Base-by-base conservation (phyloP, 2,797 vertebrate species). In the Channallabes apus region DNA sequence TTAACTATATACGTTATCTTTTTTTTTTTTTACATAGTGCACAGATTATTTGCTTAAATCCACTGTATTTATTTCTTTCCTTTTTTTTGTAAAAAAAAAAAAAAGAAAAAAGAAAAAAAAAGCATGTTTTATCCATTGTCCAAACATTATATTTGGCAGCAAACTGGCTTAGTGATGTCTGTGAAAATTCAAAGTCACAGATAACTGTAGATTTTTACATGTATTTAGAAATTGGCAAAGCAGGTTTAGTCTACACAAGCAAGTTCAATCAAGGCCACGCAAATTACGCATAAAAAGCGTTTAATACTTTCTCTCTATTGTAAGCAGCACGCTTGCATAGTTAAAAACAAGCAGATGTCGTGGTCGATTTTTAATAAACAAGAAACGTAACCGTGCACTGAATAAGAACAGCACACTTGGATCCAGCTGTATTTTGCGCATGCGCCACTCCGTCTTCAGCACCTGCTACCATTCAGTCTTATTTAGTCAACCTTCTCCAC, bases 361-460 rank as follows among this genome's bases (percentile, higher is more conserved):
- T 35, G 72, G 72, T 83, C 14, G 20, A 59, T 29, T 75, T 32
- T 64, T 64, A 75, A 83, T 62, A 83, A 73, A 64, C 68, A 73
- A 73, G 68, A 73, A 38, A 9, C 14, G 7, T 61, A 20, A 12
- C 68, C 69, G 85, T 90, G 91, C 92, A 92, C 89, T 92, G 92
- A 94, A 94, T 93, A 91, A 93, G 85, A 72, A 93, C 91, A 86
- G 90, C 88, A 92, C 93, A 93, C 90, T 94, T 94, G 93, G 87
- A 89, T 92, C 92, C 94, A 92, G 88, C 94, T 92, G 95, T 92
- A 94, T 91, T 88, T 91, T 78, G 90, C 75, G 90, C 90, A 85
- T 91, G 88, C 93, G 94, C 91, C 22, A 87, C 88, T 89, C 83
- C 89, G 86, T 90, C 88, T 89, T 85, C 78, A 78, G 82, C 78